Base-by-base conservation (phyloP, 1,140 invertebrate genomes). In the Sarcophaga bullata region DNA sequence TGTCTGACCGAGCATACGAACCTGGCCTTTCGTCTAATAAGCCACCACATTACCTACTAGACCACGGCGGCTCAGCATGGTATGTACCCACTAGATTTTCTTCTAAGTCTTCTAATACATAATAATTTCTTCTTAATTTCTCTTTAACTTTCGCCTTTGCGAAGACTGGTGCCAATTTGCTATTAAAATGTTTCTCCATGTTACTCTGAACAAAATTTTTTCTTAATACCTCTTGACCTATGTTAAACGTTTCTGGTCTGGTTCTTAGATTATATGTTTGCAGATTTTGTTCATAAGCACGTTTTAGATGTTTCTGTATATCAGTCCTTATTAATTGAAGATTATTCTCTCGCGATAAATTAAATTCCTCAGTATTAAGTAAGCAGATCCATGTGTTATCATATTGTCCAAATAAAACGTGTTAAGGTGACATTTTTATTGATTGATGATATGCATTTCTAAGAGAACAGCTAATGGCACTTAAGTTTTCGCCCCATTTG, bases 401-500 rank as follows among this genome's bases (percentile, higher is more conserved):
- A 81, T 81, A 49, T 73, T 47, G 15, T 48, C 80, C 62, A 54
- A 72, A 81, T 47, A 81, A 7, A 10, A 19, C 62, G 10, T 72
- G 47, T 11, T 72, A 81, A 1, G 80, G 80, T 48, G 80, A 72
- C 15, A 25, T 46, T n/a, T 47, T 3, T 19, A 78, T 76, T 6
- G 83, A 8, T 8, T 48, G 62, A 80, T 86, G 47, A 37, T 73
- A 11, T 7, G 81, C 25, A 50, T 76, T 75, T 37, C 84, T 82
- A 10, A 84, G 46, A 1, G 82, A 82, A 54, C 54, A 80, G 10
- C 47, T 48, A 49, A 85, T 84, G n/a, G 83, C 81, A 7, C 25
- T 2, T 3, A 85, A 10, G 54, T 85, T 76, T 10, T 76, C 54
- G 17, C 85, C 84, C 84, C 85, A 86, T 19, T 78, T 13, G 6